Percentiles rank a stretch among this genome's conserved stretches.
Evolutionary conservation across 2,888 invertebrate species (phyloP).

Genomic region (Hydrotaea cyrtoneurina): DNA sequence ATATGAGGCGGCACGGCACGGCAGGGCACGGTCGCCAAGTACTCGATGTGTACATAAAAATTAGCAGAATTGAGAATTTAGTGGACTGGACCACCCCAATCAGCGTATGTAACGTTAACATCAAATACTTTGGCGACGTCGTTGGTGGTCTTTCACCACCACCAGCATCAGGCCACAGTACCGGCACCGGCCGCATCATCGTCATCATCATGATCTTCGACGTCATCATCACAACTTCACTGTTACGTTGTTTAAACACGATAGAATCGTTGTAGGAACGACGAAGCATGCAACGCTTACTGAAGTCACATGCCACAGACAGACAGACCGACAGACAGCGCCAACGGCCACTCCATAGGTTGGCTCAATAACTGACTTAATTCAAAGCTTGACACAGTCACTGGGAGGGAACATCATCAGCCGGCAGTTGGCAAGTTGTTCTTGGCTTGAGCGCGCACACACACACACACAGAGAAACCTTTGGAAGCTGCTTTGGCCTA

Average conservation of each 20-base stretch:
- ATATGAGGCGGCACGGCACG: background rate
- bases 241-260: slow-evolving; percentile 19
- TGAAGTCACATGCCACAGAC: slow-evolving; percentile 30
- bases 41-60: slow-evolving; percentile 48
- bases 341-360: slow-evolving; percentile 5
- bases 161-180: slow-evolving; percentile 27
- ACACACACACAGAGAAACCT: slow-evolving; percentile 32
- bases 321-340: slow-evolving; percentile 50
- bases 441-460: slow-evolving; percentile 14
- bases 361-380: slow-evolving; percentile 50
- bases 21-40: slow-evolving; percentile 11
- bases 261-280: background rate
- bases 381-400: slow-evolving; percentile 66
- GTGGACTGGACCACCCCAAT: slow-evolving; percentile 63
- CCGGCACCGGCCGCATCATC: slow-evolving; percentile 42
- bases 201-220: slow-evolving; percentile 40
- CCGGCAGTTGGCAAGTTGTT: too few species aligned
- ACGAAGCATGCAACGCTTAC: slow-evolving; percentile 2
- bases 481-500: background rate
- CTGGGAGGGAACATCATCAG: slow-evolving; percentile 32
- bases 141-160: slow-evolving; percentile 66
- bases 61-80: slow-evolving; percentile 53
- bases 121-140: slow-evolving; percentile 65
- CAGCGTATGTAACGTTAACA: slow-evolving; percentile 65
- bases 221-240: slow-evolving; percentile 23